These are phyloP conservation scores for Trematomus loennbergii DNA, from an alignment of 2,113 vertebrate species.

Conservation along the genomic window DNA sequence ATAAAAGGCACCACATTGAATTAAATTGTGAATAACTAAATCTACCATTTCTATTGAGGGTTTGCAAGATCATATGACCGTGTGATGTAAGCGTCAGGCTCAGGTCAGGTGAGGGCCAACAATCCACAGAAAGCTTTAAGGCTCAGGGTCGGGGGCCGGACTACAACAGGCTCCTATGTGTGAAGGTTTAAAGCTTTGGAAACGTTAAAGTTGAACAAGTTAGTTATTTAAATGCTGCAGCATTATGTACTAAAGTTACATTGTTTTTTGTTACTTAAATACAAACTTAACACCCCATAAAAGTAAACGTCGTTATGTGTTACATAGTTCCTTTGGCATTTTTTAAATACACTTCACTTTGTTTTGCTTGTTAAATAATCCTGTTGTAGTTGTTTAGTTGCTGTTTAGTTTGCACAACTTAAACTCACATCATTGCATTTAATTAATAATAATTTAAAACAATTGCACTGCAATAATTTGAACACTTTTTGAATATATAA, in stretches of 20 bases:
- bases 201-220: background rate
- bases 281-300: background rate
- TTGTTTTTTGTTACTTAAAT: too few species aligned
- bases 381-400: too few species aligned
- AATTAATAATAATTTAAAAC: too few species aligned
- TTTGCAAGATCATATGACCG: slow-evolving; percentile 52
- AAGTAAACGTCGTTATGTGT: background rate
- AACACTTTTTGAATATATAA: too few species aligned
- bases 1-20: background rate
- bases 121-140: slow-evolving; percentile 38
- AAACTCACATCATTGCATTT: too few species aligned
- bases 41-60: slow-evolving; percentile 6
- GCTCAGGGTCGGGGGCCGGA: slow-evolving; percentile 11
- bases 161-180: background rate
- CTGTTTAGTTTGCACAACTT: too few species aligned
- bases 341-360: too few species aligned
- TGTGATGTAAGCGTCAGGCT: slow-evolving; percentile 44
- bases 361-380: too few species aligned
- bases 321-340: too few species aligned
- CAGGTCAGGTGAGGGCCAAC: slow-evolving; percentile 43
- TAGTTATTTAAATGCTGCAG: background rate
- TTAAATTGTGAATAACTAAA: slow-evolving; percentile 18
- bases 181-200: background rate
- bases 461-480: too few species aligned
- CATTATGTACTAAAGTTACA: background rate